phyloP scores from a whole-genome alignment of 2,888 invertebrate species.

The Phyto melanocephala region DNA sequence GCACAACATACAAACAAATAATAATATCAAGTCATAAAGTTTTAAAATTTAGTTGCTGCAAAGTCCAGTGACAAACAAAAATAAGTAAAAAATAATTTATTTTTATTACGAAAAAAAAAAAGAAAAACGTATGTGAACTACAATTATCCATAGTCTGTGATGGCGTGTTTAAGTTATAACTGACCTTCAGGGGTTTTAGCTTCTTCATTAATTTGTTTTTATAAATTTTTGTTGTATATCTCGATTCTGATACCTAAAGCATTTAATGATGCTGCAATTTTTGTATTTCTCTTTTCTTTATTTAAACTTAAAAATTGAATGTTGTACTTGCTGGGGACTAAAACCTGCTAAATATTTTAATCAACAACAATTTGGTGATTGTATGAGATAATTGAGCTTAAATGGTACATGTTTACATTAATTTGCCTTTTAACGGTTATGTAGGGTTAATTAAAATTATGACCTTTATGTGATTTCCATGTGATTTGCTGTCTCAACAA shows the following conservation, averaged over 20 bases:
- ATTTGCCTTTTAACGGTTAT: neutral
- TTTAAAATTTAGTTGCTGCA: neutral
- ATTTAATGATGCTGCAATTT: neutral
- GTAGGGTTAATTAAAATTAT: neutral
- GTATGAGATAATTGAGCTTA: neutral
- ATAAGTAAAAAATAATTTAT: too few relatives aligned
- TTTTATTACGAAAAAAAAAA: too few relatives aligned
- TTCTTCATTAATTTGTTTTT: neutral
- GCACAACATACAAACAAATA: neutral
- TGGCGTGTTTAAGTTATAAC: neutral
- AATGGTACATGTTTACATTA: neutral
- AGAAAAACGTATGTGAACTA: conserved; percentile 16
- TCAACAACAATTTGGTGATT: neutral
- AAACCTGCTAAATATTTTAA: conserved; percentile 18
- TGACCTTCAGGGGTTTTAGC: conserved; percentile 32
- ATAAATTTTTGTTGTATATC: too few relatives aligned
- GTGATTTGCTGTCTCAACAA: neutral
- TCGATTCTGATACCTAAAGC: neutral
- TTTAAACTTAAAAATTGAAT: neutral
- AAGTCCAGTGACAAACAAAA: neutral
- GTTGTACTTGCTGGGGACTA: neutral
- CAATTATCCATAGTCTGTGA: neutral
- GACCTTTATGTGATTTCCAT: neutral
- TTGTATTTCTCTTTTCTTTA: neutral
- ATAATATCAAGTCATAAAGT: neutral